Base-by-base conservation (phyloP, 1,140 invertebrate species). In the Phthorimaea operculella region DNA sequence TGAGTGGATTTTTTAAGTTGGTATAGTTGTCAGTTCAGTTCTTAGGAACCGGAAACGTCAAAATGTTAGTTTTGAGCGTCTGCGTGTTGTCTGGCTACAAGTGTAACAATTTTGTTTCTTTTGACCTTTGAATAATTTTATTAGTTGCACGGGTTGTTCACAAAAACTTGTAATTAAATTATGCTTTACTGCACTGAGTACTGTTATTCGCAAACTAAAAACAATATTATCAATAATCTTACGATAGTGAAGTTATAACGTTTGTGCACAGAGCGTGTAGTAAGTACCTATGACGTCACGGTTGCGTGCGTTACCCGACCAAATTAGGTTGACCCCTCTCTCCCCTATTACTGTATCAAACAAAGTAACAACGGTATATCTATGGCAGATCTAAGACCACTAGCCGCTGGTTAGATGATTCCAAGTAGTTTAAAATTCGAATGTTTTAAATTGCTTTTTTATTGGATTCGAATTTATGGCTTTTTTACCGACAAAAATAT, bases 371-470 rank as follows among this genome's bases (percentile, higher is more conserved):
- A 39, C 36, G n/a, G n/a, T 39, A 12, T 9, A 39, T 39, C n/a
- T 39, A 39, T n/a, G 36, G 36, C 10, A 39, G 36, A n/a, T 39
- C 36, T 12, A 39, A 10, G 10, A 39, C 1, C 16, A 60, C 12
- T 76, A 68, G 76, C 49, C 57, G 51, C 12, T 63, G 58, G 54
- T 54, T 57, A 54, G 60, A 62, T 64, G 60, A 62, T 74, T 73
- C 72, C 64, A 56, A 70, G 65, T 65, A 63, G 68, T 74, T 77
- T 74, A 67, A 67, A 76, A 80, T 83, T 80, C 76, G 73, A 78
- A 76, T 74, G 74, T 76, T 79, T 80, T 73, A 74, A 78, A 83
- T 83, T 80, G 77, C 72, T 76, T 83, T 79, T 83, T 80, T 83
- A 80, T 80, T 83, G 73, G 77, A 72, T 70, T 72, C 68, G 64